These are phyloP conservation scores for Sarcoramphus papa DNA, from an alignment of 2,797 vertebrate species.

Conservation along the genomic window DNA sequence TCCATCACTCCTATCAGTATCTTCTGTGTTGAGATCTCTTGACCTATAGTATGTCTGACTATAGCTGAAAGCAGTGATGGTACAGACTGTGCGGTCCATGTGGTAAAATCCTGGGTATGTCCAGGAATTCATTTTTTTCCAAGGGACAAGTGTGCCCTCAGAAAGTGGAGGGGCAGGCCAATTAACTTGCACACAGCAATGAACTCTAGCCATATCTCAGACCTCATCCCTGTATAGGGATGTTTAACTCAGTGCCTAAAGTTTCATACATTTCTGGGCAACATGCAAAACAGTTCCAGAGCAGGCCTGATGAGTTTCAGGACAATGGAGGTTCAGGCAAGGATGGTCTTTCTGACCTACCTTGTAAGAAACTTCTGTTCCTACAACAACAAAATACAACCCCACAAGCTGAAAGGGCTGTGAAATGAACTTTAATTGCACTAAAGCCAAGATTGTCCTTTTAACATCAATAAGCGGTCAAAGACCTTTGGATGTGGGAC, in stretches of 20 bases:
- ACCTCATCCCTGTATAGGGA: neutral
- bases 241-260: neutral
- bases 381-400: neutral
- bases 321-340: neutral
- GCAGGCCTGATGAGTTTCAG: neutral
- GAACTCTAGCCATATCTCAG: neutral
- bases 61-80: neutral
- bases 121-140: neutral
- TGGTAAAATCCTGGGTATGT: neutral
- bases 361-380: neutral
- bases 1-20: neutral
- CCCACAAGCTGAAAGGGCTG: neutral
- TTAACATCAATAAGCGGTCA: fast-evolving
- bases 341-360: neutral
- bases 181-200: neutral
- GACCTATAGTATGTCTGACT: neutral
- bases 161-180: neutral
- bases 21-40: neutral
- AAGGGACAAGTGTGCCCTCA: neutral
- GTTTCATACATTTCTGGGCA: neutral
- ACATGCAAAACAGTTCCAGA: neutral
- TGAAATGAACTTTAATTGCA: neutral
- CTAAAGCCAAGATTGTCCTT: neutral
- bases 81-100: neutral
- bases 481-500: neutral